These are phyloP conservation scores for Chymomyza fuscimana DNA, from an alignment of 2,888 invertebrate genomes.

Conservation along the genomic window DNA sequence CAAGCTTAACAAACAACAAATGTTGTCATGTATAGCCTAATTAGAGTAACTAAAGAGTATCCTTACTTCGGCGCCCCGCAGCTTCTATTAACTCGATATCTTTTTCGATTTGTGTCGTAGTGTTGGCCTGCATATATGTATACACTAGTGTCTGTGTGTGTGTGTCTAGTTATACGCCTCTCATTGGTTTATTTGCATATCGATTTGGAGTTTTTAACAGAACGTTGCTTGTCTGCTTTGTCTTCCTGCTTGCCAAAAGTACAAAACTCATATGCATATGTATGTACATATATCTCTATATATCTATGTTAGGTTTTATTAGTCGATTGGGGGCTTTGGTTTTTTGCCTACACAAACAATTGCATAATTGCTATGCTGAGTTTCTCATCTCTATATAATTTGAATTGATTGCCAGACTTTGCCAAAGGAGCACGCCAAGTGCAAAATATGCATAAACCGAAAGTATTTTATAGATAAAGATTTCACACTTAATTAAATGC, in stretches of 20 bases:
- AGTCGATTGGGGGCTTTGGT: constrained; percentile 5
- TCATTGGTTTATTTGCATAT: constrained; percentile 72
- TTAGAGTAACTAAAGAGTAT: constrained; percentile 30
- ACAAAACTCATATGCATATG: constrained; percentile 28
- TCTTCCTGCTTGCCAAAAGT: constrained; percentile 41
- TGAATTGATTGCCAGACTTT: constrained; percentile 56
- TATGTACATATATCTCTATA: constrained; percentile 27
- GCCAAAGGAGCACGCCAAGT: constrained; percentile 5
- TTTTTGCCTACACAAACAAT: constrained; percentile 64
- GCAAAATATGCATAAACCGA: constrained; percentile 4
- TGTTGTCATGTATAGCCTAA: too few species aligned
- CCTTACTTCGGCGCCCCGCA: constrained; percentile 14
- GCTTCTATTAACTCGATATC: neutral
- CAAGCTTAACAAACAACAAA: too few species aligned
- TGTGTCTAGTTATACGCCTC: constrained; percentile 38
- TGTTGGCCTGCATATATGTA: constrained; percentile 56
- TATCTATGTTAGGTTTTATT: constrained; percentile 58
- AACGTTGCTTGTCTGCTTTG: constrained; percentile 36
- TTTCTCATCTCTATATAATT: constrained; percentile 45
- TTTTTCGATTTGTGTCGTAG: constrained; percentile 54
- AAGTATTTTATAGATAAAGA: constrained; percentile 15
- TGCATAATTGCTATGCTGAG: constrained; percentile 65
- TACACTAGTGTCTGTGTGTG: neutral
- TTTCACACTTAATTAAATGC: constrained; percentile 33
- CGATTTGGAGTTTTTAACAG: constrained; percentile 72